These are phyloP conservation scores for Paramormyrops kingsleyae DNA, from an alignment of 2,113 vertebrate genomes.

Conservation along the genomic window DNA sequence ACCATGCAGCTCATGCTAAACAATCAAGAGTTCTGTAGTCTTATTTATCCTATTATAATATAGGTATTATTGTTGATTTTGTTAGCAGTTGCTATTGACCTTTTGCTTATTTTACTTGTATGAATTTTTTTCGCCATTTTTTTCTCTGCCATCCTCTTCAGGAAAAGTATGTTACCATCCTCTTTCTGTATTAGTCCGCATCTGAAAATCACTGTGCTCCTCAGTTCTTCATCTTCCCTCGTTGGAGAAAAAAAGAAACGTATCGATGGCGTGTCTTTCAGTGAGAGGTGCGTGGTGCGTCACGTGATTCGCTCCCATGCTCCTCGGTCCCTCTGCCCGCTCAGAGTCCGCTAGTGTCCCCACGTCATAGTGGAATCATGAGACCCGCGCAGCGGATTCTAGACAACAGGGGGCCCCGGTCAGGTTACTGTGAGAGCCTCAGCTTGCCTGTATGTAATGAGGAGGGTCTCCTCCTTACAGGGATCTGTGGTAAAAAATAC, in stretches of 20 bases:
- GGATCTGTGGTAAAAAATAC: constrained; percentile 91
- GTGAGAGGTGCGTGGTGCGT: background rate
- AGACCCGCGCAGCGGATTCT: constrained; percentile 24
- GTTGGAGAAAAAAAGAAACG: constrained; percentile 14
- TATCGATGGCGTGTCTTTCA: background rate
- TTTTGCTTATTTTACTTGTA: constrained; percentile 26
- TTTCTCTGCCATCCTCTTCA: constrained; percentile 18
- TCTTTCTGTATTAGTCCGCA: constrained; percentile 19
- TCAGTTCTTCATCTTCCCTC: constrained; percentile 5
- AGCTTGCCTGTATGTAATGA: constrained; percentile 88
- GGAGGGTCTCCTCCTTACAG: constrained; percentile 88
- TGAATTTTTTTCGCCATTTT: background rate
- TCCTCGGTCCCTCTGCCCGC: constrained; percentile 12
- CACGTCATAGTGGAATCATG: constrained; percentile 26
- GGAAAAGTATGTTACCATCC: constrained; percentile 9
- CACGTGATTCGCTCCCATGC: constrained; percentile 2
- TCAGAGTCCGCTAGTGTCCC: constrained; percentile 20
- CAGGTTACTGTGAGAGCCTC: constrained; percentile 86
- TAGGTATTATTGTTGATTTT: constrained; percentile 26
- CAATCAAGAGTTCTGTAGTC: constrained; percentile 66
- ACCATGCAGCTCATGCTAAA: constrained; percentile 84
- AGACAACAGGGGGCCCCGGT: constrained; percentile 62
- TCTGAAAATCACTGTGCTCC: background rate
- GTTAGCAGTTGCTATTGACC: constrained; percentile 22
- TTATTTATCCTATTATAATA: constrained; percentile 33